Evolutionary conservation across 2,888 invertebrate genomes (phyloP).

Genomic region (Drosophila nigritarsus): DNA sequence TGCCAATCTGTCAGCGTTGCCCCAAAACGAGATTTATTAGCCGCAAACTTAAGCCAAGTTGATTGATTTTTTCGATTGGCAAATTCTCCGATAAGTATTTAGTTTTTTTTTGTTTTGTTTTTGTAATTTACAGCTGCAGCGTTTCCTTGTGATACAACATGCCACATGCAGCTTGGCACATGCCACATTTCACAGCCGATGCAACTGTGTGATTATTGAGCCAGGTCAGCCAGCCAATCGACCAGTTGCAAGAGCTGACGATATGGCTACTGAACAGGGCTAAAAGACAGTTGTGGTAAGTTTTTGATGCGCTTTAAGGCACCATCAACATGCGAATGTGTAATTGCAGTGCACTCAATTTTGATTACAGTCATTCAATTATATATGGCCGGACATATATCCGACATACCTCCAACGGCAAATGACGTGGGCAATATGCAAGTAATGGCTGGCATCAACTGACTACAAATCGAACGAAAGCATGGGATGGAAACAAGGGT

Average conservation of each 20-base stretch:
- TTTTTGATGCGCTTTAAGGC: conserved; percentile 78
- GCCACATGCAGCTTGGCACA: conserved; percentile 12
- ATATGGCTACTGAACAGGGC: conserved; percentile 41
- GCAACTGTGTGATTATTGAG: conserved; percentile 24
- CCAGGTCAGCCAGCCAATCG: conserved; percentile 17
- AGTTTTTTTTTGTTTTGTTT: neutral
- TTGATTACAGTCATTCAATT: conserved; percentile 23
- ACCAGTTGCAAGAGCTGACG: conserved; percentile 26
- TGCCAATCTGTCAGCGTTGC: conserved; percentile 48
- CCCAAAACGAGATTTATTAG: conserved; percentile 37
- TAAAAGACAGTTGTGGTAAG: conserved; percentile 75
- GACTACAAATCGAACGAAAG: neutral
- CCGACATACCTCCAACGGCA: conserved; percentile 4
- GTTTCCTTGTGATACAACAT: neutral
- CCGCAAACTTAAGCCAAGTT: conserved; percentile 13
- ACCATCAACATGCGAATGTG: conserved; percentile 52
- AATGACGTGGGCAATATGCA: conserved; percentile 11
- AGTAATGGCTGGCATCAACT: conserved; percentile 1
- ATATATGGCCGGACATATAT: neutral
- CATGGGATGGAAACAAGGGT: conserved; percentile 4
- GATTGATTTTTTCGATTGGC: conserved; percentile 55
- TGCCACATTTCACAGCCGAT: conserved; percentile 12
- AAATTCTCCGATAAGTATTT: conserved; percentile 22
- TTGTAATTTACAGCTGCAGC: conserved; percentile 20
- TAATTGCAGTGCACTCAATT: conserved; percentile 41